Evolutionary conservation across 2,888 invertebrate species (phyloP).

Genomic region (Dolichopus griseipennis): DNA sequence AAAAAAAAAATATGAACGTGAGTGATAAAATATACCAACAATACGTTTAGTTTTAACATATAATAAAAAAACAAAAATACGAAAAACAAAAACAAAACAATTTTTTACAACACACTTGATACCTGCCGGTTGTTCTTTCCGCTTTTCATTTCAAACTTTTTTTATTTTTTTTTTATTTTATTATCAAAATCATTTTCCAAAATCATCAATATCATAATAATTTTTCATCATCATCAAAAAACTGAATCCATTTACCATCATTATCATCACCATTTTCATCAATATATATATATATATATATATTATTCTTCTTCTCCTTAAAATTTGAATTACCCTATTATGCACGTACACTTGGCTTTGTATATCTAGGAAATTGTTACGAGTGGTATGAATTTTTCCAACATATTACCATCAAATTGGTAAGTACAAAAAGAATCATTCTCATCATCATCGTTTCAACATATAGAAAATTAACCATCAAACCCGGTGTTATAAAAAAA

Average conservation of each 20-base stretch:
- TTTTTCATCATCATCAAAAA: no score
- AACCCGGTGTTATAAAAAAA: not conserved
- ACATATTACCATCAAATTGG: not conserved
- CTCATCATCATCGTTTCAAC: not conserved
- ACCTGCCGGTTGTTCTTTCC: not conserved
- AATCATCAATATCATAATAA: no score
- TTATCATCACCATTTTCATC: not conserved
- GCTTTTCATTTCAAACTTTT: not conserved
- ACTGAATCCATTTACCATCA: no score
- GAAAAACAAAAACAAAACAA: not conserved
- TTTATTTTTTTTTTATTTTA: not conserved
- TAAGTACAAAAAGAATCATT: not conserved
- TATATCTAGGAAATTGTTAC: not conserved
- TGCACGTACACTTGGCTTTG: not conserved
- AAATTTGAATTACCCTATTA: constrained; percentile 1
- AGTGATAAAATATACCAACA: no score
- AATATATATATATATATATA: no score
- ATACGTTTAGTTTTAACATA: no score
- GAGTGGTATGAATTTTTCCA: not conserved
- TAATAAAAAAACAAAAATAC: no score
- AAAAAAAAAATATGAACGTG: no score
- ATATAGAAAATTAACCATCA: constrained; percentile 4
- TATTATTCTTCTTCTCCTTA: not conserved
- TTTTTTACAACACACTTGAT: not conserved
- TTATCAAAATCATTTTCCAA: not conserved